Base-by-base conservation (phyloP, 2,888 invertebrate species). In the Lepidonotus clava region DNA sequence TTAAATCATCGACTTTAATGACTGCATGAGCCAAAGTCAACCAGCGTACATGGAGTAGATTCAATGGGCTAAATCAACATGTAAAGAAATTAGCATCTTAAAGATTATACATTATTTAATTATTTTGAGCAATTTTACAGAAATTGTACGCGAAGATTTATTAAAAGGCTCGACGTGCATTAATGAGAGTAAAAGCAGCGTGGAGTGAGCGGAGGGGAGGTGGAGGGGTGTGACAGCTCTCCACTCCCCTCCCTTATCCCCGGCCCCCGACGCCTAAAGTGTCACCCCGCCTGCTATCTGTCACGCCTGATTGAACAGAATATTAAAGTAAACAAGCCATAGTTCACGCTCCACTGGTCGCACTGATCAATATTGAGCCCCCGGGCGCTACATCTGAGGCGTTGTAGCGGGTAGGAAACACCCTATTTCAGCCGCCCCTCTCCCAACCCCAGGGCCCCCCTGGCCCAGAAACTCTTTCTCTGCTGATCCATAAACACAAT, bases 291-390 rank as follows among this genome's bases (percentile, higher is more conserved):
- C 77, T 46, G 77, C 77, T 77, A 77, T 77, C 77, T 77, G 24
- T 40, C 41, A 77, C 46, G 41, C 77, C 28, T 46, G 41, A 77
- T 40, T 77, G 11, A 8, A 40, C 77, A 77, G 11, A 21, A 77
- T 40, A 77, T 77, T 77, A 46, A 77, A 77, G 46, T 77, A 77
- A 77, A 77, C 77, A 77, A 77, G 11, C 77, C 38, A 41, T 40
- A 41, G 41, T 14, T 77, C 77, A 77, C 77, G 41, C 77, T 46
- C 40, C n/a, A 8, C n/a, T 77, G 77, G 2, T 8, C n/a, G 4
- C 41, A 14, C 38, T 77, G 77, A 77, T 77, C 77, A 77, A 77
- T 77, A 77, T 46, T 41, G 77, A 40, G 77, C 77, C 77, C 77
- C 4, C 6, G 41, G 77, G 34, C 67, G 67, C 4, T 56, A 56